Evolutionary conservation across 1,140 invertebrate genomes (phyloP), one percentile per base, ranked within the genome.

Genomic region (Forficula auricularia): DNA sequence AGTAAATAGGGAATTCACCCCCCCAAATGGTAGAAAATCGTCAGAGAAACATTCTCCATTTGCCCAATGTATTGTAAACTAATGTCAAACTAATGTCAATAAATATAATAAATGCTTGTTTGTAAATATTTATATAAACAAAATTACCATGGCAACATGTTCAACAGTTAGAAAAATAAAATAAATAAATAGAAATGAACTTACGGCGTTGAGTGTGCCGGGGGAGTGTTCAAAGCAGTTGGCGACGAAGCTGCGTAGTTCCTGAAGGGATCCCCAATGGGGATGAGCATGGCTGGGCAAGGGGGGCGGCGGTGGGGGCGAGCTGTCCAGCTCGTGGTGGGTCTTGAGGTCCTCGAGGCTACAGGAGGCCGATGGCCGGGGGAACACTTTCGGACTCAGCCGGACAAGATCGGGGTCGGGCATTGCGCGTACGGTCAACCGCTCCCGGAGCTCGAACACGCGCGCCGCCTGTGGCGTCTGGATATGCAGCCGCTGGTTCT

Each of bases 261-360:
- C 71, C 46, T 73, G 71, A 1, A 74, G 51, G 46, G 71, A 73
- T 19, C 68, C 68, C 70, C 71, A 73, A 9, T 58, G 61, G 12
- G 58, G 54, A 20, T 35, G 8, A 51, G n/a, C 55, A 51, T 3
- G 51, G 54, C 27, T 61, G 58, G 33, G 52, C 50, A n/a, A 60
- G 54, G 3, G 51, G 50, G 14, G 54, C 32, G 8, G 57, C 50
- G 43, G 52, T 58, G 38, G 54, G 60, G 51, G 52, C 55, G 14
- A 51, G 56, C 37, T 57, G 40, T 3, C 59, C n/a, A n/a, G n/a
- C 55, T 48, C 58, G 57, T 3, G 57, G 58, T 58, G 52, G 16
- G 49, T 45, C 44, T 63, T 70, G 8, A 74, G 47, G 49, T 75
- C 65, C 48, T 75, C 72, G 42, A 71, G 63, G 53, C 72, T 75